These are phyloP conservation scores for Cettia cetti DNA, from an alignment of 2,113 vertebrate species.

Conservation along the genomic window DNA sequence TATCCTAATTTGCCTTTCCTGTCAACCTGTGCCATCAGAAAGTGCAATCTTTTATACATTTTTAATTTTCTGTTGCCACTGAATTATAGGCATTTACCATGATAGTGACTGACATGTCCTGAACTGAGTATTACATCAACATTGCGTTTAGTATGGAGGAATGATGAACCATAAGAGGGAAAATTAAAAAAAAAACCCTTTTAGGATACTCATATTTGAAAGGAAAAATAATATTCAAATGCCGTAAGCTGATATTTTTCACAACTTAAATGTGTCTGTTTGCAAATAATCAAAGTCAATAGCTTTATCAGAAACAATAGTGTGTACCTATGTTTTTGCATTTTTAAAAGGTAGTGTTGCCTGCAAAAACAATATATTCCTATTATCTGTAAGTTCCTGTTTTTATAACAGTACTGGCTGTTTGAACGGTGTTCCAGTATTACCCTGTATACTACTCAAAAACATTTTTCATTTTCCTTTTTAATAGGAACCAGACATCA, in stretches of 20 bases:
- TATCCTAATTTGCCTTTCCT: background rate
- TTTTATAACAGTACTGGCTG: background rate
- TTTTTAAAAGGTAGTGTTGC: background rate
- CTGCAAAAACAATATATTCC: background rate
- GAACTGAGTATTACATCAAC: background rate
- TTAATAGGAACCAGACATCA: background rate
- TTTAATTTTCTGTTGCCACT: background rate
- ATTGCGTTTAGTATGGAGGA: background rate
- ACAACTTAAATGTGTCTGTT: background rate
- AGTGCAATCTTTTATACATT: background rate
- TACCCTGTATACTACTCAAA: background rate
- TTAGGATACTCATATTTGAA: background rate
- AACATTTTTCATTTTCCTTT: constrained; percentile 25
- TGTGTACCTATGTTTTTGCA: background rate
- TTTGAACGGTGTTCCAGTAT: background rate
- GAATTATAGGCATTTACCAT: background rate
- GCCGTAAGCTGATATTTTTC: background rate
- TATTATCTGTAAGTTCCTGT: background rate
- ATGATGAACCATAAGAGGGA: background rate
- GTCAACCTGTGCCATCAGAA: background rate
- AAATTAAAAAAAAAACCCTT: background rate
- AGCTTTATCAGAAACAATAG: background rate
- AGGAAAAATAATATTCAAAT: background rate
- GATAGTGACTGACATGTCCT: background rate
- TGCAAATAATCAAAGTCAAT: background rate